Base-by-base conservation (phyloP, 2,888 invertebrate species). In the Sepiola atlantica region DNA sequence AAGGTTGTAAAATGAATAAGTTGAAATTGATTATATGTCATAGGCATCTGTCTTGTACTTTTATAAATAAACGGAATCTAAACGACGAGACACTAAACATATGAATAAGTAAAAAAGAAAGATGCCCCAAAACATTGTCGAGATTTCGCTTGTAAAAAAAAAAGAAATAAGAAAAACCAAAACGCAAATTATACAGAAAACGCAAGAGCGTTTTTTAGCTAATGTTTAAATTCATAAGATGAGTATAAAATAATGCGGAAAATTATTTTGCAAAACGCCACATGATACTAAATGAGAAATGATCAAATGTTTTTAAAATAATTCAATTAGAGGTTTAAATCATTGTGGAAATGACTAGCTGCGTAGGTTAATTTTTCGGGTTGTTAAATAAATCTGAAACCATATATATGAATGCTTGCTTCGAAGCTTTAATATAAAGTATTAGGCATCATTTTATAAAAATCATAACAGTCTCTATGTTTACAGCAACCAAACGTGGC, bases 21-120 rank as follows among this genome's bases (percentile, higher is more conserved):
- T n/a, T 77, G n/a, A 77, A 77, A 77, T 77, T 77, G 77, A 77
- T 77, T 77, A 77, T 77, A n/a, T 77, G 77, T 77, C 77, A 77
- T 77, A n/a, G 21, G 77, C 77, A 77, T n/a, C n/a, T 77, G 77
- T 16, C 16, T n/a, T 32, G 16, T n/a, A 77, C 77, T n/a, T 77
- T 45, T 77, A 77, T n/a, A 8, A 77, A 77, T 77, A n/a, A 77
- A n/a, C 32, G 32, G 32, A 77, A 77, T n/a, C n/a, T 77, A 77
- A 77, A 77, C 77, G 77, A 32, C n/a, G n/a, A 77, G 14, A 77
- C 12, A 14, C 77, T 77, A 77, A 18, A 77, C n/a, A 32, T n/a
- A 77, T 77, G 16, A 77, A 77, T 16, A 77, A 77, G n/a, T 24
- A 57, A 21, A 57, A 57, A 21, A 32, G n/a, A n/a, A 32, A 32